Evolutionary conservation across 2,113 vertebrate genomes (phyloP).

Genomic region (Athene noctua): DNA sequence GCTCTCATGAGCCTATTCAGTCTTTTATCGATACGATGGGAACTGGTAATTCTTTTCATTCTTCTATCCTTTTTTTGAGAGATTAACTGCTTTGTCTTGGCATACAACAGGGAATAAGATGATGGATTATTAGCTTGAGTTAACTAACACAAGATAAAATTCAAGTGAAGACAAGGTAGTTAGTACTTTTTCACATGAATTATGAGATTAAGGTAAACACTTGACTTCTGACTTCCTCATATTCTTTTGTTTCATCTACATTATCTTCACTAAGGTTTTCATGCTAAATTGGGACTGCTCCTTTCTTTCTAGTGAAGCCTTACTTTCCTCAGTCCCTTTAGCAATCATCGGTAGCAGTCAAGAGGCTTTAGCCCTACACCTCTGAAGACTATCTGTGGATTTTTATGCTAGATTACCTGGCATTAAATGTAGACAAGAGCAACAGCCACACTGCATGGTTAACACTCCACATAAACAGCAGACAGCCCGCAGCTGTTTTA

Average conservation of each 20-base stretch:
- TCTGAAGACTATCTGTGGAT: neutral
- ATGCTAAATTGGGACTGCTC: neutral
- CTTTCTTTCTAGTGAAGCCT: neutral
- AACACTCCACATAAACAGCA: neutral
- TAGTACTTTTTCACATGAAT: neutral
- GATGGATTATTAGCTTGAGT: neutral
- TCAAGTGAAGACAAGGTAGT: neutral
- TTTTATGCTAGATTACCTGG: neutral
- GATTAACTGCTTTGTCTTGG: neutral
- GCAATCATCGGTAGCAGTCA: neutral
- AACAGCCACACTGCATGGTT: neutral
- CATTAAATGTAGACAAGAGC: neutral
- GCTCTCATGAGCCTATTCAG: neutral
- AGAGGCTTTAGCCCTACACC: neutral
- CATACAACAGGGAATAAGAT: neutral
- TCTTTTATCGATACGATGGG: neutral
- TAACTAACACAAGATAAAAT: slow-evolving; percentile 21
- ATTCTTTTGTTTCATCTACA: neutral
- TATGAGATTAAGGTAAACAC: slow-evolving; percentile 15
- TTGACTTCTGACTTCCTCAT: neutral
- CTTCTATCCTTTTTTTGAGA: neutral
- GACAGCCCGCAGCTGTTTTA: neutral
- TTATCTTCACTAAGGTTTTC: neutral
- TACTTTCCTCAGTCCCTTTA: neutral
- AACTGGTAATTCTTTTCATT: neutral